Base-by-base conservation (phyloP, 2,113 vertebrate genomes). In the Oreochromis niloticus region DNA sequence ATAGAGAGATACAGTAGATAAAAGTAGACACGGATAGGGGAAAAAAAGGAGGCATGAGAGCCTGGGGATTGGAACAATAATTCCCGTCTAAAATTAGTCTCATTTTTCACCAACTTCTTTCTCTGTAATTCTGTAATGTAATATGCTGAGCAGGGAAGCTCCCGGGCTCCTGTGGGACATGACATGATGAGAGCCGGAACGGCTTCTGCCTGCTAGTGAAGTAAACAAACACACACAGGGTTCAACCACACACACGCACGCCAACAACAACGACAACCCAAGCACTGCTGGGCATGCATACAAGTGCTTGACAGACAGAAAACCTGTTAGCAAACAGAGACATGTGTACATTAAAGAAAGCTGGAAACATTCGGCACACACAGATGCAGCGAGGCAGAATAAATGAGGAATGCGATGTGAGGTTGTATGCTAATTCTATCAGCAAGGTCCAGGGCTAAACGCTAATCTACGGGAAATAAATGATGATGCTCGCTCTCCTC, bases 81-180 rank as follows among this genome's bases (percentile, higher is more conserved):
- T 93, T 91, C 85, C 81, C 17, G 7, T 84, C 93, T 95, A 94
- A 95, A 96, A 95, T 96, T 93, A 95, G 94, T 54, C 92, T 95
- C 91, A 95, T 96, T 95, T 96, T 95, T 96, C 93, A 96, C 83
- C 68, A 91, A 92, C 88, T 90, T 87, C 84, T 36, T 57, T 82
- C 91, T 90, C 89, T 87, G 80, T 94, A 90, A 95, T 89, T 90
- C 81, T 83, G 91, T 95, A 95, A 96, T 88, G 88, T 94, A 94
- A 95, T 91, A 73, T 90, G 91, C 83, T 90, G 90, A 92, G 93
- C 86, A 85, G 92, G 55, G 92, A 89, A 87, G 92, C 94, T 92
- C 86, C 86, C 48, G 34, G 92, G 88, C 85, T 93, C 93, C 93
- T 83, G 63, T 10, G 92, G 92, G 91, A 94, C 84, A 80, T 9